Percentiles rank a stretch among this genome's conserved stretches.
phyloP scores from a whole-genome alignment of 2,113 vertebrate genomes.

The Caranx melampygus region DNA sequence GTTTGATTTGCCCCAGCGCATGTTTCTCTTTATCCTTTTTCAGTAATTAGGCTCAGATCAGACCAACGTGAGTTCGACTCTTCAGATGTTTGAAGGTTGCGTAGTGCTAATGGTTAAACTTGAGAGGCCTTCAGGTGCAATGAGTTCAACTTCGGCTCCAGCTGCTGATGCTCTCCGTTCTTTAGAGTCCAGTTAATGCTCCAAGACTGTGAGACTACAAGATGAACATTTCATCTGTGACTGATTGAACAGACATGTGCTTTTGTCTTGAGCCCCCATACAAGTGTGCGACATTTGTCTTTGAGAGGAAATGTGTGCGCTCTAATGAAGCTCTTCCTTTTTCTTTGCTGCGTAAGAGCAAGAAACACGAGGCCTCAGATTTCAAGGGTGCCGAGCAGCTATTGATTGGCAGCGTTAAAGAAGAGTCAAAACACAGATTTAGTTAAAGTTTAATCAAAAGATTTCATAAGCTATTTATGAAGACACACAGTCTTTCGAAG shows the following conservation, averaged over 20 bases:
- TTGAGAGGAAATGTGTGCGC: neutral
- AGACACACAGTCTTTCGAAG: neutral
- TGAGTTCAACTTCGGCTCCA: neutral
- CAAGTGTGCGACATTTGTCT: neutral
- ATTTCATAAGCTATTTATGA: slow-evolving; percentile 10
- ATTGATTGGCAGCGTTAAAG: slow-evolving; percentile 7
- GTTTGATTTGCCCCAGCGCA: neutral
- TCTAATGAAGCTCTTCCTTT: neutral
- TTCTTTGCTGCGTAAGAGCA: neutral
- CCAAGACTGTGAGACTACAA: neutral
- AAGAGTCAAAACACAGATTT: slow-evolving; percentile 20
- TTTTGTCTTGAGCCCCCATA: neutral
- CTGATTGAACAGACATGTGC: neutral
- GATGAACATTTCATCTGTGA: neutral
- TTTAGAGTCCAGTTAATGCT: neutral
- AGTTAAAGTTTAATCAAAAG: slow-evolving; percentile 45
- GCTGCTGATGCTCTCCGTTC: neutral
- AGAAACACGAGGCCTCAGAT: neutral
- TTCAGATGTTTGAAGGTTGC: neutral
- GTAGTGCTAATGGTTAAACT: neutral
- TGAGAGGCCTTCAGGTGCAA: neutral
- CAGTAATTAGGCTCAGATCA: neutral
- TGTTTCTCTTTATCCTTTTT: neutral
- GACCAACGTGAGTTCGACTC: neutral
- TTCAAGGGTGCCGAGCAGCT: neutral